Base-by-base conservation (phyloP, 1,140 invertebrate genomes). In the Micrasema longulum region DNA sequence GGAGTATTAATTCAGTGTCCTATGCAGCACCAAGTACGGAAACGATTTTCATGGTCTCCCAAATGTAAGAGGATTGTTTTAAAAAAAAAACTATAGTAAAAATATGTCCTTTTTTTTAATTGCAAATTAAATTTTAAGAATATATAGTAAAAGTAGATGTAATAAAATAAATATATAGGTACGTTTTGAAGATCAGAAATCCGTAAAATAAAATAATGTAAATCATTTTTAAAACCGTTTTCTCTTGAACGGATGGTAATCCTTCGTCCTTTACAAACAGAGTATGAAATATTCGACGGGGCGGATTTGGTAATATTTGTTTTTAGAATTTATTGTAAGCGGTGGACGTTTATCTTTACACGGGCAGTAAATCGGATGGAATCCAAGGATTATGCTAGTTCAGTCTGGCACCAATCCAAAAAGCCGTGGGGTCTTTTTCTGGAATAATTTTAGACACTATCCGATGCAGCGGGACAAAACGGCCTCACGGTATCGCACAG, bases 281-380 rank as follows among this genome's bases (percentile, higher is more conserved):
- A 45, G 60, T 45, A 64, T 64, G 60, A 64, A 47, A 64, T 64
- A 64, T 64, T 43, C 65, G 48, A 68, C 50, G 48, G 65, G 69
- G 57, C 60, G 69, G 73, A 65, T 70, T 71, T 57, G 60, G 45
- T 62, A 52, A 67, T 52, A 66, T 75, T 70, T 75, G 71, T 76
- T 70, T 31, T 70, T 50, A 60, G 64, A 76, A 76, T 76, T 72
- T 71, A 71, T 71, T 67, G 43, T 66, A 67, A 60, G 57, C 41
- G 66, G 36, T 35, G 64, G 50, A 50, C 57, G 48, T 75, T 22
- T 26, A 75, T 72, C 65, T 72, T 76, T 70, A 45, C 67, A 72
- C 60, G 22, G 60, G 71, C 62, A 65, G 74, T 72, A 71, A 73
- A 76, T 76, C 72, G 45, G 74, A 76, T 68, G 66, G 71, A 66